Evolutionary conservation across 1,140 invertebrate species (phyloP).

Genomic region (Dendrolimus kikuchii): DNA sequence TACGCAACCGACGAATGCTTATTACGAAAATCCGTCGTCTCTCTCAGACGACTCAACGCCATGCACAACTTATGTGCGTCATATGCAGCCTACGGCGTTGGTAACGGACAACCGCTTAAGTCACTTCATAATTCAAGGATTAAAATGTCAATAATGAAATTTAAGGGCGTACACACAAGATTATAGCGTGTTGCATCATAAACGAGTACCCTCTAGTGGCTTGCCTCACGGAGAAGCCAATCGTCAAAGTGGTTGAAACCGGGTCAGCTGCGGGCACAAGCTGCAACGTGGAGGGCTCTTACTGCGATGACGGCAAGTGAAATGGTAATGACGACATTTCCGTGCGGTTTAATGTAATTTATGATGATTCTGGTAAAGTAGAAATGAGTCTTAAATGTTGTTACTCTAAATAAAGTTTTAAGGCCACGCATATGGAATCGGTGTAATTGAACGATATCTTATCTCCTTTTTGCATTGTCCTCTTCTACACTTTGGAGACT

Average conservation of each 20-base stretch:
- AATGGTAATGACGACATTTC: conserved; percentile 6
- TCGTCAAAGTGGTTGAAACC: conserved; percentile 42
- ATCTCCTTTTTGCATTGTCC: too few relatives aligned
- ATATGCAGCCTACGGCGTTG: too few relatives aligned
- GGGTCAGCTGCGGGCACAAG: conserved; percentile 24
- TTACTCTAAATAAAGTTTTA: too few relatives aligned
- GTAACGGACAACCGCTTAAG: too few relatives aligned
- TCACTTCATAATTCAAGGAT: too few relatives aligned
- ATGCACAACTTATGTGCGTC: too few relatives aligned
- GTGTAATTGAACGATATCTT: too few relatives aligned
- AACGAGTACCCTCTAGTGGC: conserved; percentile 5
- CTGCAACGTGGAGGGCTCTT: conserved; percentile 25
- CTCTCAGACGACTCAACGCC: too few relatives aligned
- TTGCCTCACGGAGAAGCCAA: conserved; percentile 26
- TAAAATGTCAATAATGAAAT: not conserved
- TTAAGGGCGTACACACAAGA: conserved; percentile 5
- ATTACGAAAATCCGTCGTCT: too few relatives aligned
- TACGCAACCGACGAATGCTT: too few relatives aligned
- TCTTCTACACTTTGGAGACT: too few relatives aligned
- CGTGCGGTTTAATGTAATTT: conserved; percentile 1
- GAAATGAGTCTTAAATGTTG: not conserved
- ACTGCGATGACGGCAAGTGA: conserved; percentile 15
- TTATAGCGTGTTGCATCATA: conserved; percentile 1
- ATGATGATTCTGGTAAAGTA: conserved; percentile 5
- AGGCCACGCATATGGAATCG: too few relatives aligned